These are phyloP conservation scores for Poicephalus gulielmi DNA, from an alignment of 2,113 vertebrate species.

Conservation along the genomic window DNA sequence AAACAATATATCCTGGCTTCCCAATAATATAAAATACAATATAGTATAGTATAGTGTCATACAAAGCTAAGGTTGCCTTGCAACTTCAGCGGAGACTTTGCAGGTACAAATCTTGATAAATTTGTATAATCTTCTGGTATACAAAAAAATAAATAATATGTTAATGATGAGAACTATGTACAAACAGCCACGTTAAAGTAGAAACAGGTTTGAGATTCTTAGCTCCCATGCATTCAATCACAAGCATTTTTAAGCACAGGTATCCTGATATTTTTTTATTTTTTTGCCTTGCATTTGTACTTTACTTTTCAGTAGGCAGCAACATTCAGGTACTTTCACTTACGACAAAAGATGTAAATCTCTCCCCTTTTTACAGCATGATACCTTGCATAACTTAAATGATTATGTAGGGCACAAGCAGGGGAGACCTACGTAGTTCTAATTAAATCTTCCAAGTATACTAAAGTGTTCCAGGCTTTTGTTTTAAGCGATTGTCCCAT, in stretches of 20 bases:
- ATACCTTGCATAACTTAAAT: neutral
- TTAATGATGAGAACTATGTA: neutral
- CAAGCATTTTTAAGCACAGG: neutral
- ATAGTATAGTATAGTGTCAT: neutral
- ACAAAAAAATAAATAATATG: neutral
- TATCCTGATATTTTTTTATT: neutral
- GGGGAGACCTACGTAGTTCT: neutral
- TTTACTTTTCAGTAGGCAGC: neutral
- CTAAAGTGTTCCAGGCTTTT: neutral
- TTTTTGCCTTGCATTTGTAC: neutral
- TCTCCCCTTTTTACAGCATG: neutral
- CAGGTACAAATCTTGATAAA: neutral
- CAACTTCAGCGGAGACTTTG: neutral
- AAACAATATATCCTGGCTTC: neutral
- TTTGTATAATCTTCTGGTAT: neutral
- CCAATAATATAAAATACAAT: neutral
- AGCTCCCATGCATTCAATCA: neutral
- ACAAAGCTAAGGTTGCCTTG: neutral
- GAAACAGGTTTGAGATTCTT: neutral
- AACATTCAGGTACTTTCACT: neutral
- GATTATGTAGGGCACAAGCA: neutral
- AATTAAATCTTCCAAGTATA: neutral
- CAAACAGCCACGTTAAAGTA: neutral
- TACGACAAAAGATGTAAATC: neutral
- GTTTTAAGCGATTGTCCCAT: constrained; percentile 21